These are phyloP conservation scores for Trilocha varians DNA, from an alignment of 2,888 invertebrate genomes.

Conservation along the genomic window DNA sequence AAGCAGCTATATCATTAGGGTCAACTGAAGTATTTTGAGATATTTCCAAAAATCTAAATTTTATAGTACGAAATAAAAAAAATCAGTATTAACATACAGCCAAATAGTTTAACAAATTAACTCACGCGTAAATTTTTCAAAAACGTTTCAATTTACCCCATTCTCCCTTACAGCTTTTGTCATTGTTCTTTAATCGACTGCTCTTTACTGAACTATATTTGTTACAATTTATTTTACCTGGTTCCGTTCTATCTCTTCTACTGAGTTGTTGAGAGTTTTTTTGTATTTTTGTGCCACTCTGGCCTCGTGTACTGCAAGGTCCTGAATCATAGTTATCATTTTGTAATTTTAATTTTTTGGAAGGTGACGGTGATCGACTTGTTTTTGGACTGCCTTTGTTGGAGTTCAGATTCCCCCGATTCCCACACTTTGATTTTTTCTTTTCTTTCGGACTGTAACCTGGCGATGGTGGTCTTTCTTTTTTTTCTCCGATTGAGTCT, in stretches of 20 bases:
- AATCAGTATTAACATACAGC: no score
- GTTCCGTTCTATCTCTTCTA: not conserved
- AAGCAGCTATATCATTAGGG: not conserved
- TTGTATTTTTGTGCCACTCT: not conserved
- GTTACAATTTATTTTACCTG: not conserved
- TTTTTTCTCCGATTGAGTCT: conserved; percentile 1
- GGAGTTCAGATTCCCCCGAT: not conserved
- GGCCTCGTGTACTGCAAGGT: not conserved
- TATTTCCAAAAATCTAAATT: no score
- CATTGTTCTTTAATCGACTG: conserved; percentile 1
- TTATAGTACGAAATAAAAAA: no score
- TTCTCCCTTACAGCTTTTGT: conserved; percentile 9
- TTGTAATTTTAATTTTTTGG: conserved; percentile 8
- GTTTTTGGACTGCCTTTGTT: not conserved
- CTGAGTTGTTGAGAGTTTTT: not conserved
- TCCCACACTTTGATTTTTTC: not conserved
- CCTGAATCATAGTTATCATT: conserved; percentile 11
- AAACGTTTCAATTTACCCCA: no score
- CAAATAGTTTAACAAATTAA: no score
- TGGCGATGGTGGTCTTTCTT: conserved; percentile 7
- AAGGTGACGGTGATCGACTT: not conserved
- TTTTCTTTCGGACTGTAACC: conserved; percentile 6
- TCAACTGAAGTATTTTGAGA: no score
- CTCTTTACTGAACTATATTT: not conserved
- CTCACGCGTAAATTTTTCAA: no score